Base-by-base conservation (phyloP, 2,797 vertebrate genomes). In the Pygocentrus nattereri region DNA sequence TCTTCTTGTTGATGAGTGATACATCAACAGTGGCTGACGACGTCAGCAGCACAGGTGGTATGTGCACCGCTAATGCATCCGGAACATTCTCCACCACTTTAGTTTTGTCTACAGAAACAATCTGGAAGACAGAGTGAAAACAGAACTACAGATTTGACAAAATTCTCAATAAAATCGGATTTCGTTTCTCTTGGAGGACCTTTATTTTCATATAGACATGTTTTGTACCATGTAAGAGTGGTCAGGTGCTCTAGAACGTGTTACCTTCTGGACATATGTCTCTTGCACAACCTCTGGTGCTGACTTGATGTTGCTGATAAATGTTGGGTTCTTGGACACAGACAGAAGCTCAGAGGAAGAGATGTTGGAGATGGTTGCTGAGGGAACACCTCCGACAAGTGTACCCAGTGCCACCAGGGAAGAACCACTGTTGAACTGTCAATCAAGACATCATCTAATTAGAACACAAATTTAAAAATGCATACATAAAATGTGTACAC, bases 261-360 rank as follows among this genome's bases (percentile, higher is more conserved):
- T 67, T 87, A 93, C 92, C 92, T 92, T 86, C 50, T 73, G 67
- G 67, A 93, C 81, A 6, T 86, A 92, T 30, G 31, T 79, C 7
- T 70, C 2, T 34, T 86, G 85, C 15, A 86, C 44, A 65, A 86
- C 62, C 10, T 5, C 47, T 18, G 92, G 83, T 7, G 90, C 87
- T n/a, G 56, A n/a, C 25, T 88, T 31, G 41, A 94, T 89, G 85
- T 89, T 90, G 74, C 79, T 87, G 50, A 94, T 80, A 61, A 94
- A 92, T 10, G n/a, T 41, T 27, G 71, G 16, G 76, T 61, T 89
- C 25, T 76, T 54, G 65, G 91, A 88, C 5, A 86, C 16, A 11
- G 0, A 64, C 16, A 90, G 68, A 0, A 92, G 85, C 62, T 88
- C 72, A 49, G 86, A 74, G 6, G 91, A 49, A 5, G 83, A 0